These are phyloP conservation scores for Melinopterus prodromus DNA, from an alignment of 2,888 invertebrate genomes.

Conservation along the genomic window DNA sequence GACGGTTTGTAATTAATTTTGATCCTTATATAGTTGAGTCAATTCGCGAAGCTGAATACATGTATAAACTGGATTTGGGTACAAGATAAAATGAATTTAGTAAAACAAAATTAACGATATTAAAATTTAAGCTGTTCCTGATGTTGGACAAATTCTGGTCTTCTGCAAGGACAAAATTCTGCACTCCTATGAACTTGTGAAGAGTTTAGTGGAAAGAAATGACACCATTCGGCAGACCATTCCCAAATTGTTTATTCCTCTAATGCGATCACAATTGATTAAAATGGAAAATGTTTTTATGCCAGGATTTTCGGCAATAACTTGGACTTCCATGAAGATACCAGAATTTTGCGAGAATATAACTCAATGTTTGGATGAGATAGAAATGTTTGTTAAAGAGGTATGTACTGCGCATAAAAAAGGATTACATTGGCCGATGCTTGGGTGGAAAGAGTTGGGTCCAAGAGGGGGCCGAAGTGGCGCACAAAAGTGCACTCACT, in stretches of 20 bases:
- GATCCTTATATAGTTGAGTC: constrained; percentile 76
- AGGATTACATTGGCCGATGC: too few relatives aligned
- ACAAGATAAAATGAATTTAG: constrained; percentile 46
- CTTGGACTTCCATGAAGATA: constrained; percentile 84
- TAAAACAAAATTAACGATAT: constrained; percentile 21
- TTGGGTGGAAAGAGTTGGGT: too few relatives aligned
- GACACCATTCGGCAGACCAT: constrained; percentile 68
- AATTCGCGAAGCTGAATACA: constrained; percentile 82
- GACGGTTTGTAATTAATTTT: constrained; percentile 75
- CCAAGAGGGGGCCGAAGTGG: too few relatives aligned
- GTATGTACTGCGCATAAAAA: constrained; percentile 49
- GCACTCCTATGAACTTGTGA: constrained; percentile 68
- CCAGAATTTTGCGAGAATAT: constrained; percentile 69
- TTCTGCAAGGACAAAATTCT: constrained; percentile 77
- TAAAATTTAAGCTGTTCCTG: constrained; percentile 69
- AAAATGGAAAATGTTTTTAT: constrained; percentile 76
- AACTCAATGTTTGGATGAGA: constrained; percentile 65
- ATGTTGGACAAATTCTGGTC: constrained; percentile 77
- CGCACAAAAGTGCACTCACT: too few relatives aligned
- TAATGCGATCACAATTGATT: constrained; percentile 73
- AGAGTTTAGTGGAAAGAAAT: constrained; percentile 69
- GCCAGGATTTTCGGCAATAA: constrained; percentile 79
- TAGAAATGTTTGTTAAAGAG: constrained; percentile 74
- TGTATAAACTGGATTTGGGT: constrained; percentile 78
- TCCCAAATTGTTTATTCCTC: constrained; percentile 73